Conservation (phyloP, 2,797 vertebrate genomes). For the Zalophus californianus region DNA sequence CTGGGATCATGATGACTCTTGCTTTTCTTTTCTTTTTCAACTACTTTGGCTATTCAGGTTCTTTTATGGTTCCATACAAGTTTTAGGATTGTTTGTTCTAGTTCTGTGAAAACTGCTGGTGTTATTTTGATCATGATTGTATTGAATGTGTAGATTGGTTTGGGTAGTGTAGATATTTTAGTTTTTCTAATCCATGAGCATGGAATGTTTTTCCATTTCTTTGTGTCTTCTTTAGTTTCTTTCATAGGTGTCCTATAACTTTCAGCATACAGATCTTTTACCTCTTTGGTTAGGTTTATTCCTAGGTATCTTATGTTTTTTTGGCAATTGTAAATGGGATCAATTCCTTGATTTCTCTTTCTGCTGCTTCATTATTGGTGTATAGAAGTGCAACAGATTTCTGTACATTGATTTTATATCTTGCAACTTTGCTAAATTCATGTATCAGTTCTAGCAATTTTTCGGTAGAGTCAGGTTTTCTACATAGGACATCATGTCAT, state of each 20-base stretch:
- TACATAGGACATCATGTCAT: not conserved
- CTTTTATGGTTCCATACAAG: not conserved
- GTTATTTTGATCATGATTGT: not conserved
- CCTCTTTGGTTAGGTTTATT: not conserved
- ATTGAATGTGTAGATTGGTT: not conserved
- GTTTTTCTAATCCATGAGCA: not conserved
- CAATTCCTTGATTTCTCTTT: not conserved
- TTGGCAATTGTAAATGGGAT: not conserved
- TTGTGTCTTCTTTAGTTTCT: not conserved
- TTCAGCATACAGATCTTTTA: not conserved
- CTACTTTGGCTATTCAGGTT: not conserved
- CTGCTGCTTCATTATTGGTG: not conserved
- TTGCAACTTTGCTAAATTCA: not conserved
- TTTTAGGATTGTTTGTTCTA: not conserved
- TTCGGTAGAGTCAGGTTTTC: not conserved
- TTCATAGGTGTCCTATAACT: not conserved
- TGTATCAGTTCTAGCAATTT: not conserved
- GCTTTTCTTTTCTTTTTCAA: not conserved
- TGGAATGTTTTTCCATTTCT: not conserved
- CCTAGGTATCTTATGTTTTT: not conserved
- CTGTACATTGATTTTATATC: not conserved
- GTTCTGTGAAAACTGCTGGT: not conserved
- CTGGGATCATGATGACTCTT: not conserved
- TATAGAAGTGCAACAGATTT: not conserved
- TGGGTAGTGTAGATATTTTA: not conserved